These are phyloP conservation scores for Malachius bipustulatus DNA, from an alignment of 2,888 invertebrate genomes.

Conservation along the genomic window DNA sequence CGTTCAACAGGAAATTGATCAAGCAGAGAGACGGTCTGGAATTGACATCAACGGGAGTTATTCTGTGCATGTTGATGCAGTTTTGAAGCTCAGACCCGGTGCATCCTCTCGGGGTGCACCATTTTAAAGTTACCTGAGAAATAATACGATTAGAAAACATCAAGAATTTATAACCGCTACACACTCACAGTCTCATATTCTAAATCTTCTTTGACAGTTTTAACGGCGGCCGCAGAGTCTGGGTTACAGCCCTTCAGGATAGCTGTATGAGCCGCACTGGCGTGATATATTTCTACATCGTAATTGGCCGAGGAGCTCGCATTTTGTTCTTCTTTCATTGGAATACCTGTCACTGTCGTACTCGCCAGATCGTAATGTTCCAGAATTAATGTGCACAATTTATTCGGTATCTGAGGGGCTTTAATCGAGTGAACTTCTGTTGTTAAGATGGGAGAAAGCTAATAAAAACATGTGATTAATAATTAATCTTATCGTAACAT, in stretches of 20 bases:
- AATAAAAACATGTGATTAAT: constrained; percentile 7
- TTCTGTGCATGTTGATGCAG: constrained; percentile 74
- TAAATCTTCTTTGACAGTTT: constrained; percentile 58
- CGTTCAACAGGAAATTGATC: constrained; percentile 93
- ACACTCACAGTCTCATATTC: constrained; percentile 62
- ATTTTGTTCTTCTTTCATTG: constrained; percentile 99
- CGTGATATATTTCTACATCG: constrained; percentile 94
- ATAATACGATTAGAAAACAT: constrained; percentile 10
- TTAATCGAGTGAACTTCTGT: constrained; percentile 73
- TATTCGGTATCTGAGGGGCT: constrained; percentile 60
- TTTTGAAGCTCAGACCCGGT: constrained; percentile 70
- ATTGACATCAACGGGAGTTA: constrained; percentile 93
- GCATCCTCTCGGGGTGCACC: constrained; percentile 92
- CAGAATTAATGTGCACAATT: constrained; percentile 63
- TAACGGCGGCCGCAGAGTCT: constrained; percentile 50
- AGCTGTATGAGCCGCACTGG: constrained; percentile 72
- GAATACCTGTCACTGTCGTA: constrained; percentile 88
- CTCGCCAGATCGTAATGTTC: constrained; percentile 85
- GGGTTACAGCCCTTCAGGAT: constrained; percentile 53
- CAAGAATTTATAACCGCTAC: constrained; percentile 8
- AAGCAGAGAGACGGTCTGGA: constrained; percentile 94
- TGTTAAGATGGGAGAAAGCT: constrained; percentile 59
- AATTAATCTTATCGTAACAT: background rate
- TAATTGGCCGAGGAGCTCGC: constrained; percentile 97
- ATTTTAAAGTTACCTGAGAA: constrained; percentile 69